Evolutionary conservation across 2,888 invertebrate genomes (phyloP), one percentile per base, ranked within the genome.

Genomic region (Schizotus pectinicornis): DNA sequence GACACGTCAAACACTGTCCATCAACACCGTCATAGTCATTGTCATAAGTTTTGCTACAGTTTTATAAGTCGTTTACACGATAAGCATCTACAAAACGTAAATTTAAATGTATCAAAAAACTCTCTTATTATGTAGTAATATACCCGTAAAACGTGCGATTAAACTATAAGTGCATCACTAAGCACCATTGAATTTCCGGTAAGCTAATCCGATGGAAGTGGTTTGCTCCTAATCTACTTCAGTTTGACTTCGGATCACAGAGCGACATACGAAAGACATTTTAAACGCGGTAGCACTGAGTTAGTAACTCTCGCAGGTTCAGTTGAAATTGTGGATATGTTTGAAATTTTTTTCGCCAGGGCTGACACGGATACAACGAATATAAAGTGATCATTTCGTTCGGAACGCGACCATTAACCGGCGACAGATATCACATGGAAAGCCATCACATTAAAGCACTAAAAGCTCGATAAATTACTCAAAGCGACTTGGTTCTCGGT

Each of bases 261-360:
- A 59, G 59, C 61, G 57, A 57, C 47, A 63, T 65, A 49, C 61
- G 62, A 65, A 65, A 64, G 62, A 64, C 64, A 54, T 57, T 51
- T 51, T 42, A 51, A 52, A 52, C 47, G 51, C 43, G 46, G 31
- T 47, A 51, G 41, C 52, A 30, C 33, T 35, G 39, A 12, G n/a
- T 39, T 3, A 39, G 7, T 8, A 39, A 7, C 11, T 39, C 13
- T 12, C 12, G 13, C 39, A 39, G 12, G 22, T 34, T 31, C 13
- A 55, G 32, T 11, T 9, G 33, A 41, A 22, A 22, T 22, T 22
- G 52, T 52, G 43, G 52, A 43, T 43, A 43, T 36, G 52, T 52
- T 43, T 31, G 45, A 9, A n/a, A 35, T 72, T 73, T 74, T 71
- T 73, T 73, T 59, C 73, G 72, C 72, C 74, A 72, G 62, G 72